These are phyloP conservation scores for Anguilla pacifica DNA, from an alignment of 2,797 vertebrate species.

Conservation along the genomic window DNA sequence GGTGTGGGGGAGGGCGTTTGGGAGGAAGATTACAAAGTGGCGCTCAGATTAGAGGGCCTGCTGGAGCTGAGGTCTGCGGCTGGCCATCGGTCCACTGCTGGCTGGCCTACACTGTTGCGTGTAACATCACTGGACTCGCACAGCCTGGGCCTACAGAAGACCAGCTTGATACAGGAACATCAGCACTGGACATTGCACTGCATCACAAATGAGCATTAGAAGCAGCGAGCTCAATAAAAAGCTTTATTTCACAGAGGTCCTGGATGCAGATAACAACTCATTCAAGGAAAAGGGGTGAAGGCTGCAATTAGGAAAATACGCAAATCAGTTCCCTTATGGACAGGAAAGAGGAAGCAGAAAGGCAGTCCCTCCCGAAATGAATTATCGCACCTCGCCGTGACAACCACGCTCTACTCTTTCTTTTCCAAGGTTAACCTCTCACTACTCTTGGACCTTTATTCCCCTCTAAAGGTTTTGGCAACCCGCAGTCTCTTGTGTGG, in stretches of 20 bases:
- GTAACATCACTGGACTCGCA: not conserved
- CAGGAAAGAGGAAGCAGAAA: constrained; percentile 22
- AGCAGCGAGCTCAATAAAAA: not conserved
- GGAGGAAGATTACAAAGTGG: constrained; percentile 4
- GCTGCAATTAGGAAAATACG: not conserved
- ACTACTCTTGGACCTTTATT: constrained; percentile 32
- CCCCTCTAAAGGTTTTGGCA: constrained; percentile 38
- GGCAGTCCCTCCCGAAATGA: not conserved
- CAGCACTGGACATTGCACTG: not conserved
- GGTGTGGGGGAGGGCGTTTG: not conserved
- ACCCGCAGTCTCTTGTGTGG: constrained; percentile 38
- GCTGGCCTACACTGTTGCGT: no score
- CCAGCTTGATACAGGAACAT: not conserved
- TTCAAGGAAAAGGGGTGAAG: constrained; percentile 9
- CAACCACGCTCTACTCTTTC: not conserved
- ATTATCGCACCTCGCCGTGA: not conserved
- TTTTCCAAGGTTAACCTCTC: constrained; percentile 48
- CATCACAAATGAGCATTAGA: not conserved
- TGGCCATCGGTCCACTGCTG: not conserved
- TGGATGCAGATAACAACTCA: not conserved
- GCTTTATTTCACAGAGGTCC: not conserved
- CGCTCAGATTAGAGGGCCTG: constrained; percentile 11
- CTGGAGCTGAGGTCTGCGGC: not conserved
- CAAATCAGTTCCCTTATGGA: not conserved
- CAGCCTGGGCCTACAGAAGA: not conserved